phyloP scores from a whole-genome alignment of 2,888 invertebrate genomes.

The Drosophila anceps region DNA sequence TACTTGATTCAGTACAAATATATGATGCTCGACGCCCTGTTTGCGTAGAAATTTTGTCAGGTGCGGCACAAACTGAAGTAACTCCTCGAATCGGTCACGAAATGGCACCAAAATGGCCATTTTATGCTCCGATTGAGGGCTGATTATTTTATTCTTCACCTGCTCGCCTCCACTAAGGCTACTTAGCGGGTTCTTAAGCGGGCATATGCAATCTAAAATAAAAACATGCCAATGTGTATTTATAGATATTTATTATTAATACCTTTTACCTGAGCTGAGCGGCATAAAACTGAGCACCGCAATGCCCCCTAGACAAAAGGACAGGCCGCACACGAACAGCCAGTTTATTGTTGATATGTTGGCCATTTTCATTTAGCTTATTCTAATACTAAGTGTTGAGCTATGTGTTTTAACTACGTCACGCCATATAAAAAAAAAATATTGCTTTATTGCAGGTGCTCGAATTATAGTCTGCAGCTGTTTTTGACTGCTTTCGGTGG shows the following conservation, averaged over 20 bases:
- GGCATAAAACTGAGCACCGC: slow-evolving; percentile 83
- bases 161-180: slow-evolving; percentile 16
- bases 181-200: slow-evolving; percentile 67
- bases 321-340: slow-evolving; percentile 82
- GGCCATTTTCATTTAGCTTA: slow-evolving; percentile 64
- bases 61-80: slow-evolving; percentile 96
- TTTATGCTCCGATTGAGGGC: slow-evolving; percentile 85
- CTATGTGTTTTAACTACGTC: slow-evolving; percentile 24
- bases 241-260: slow-evolving; percentile 22
- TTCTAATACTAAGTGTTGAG: slow-evolving; percentile 39
- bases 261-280: slow-evolving; percentile 75
- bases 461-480: slow-evolving; percentile 29
- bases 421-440: slow-evolving; percentile 46
- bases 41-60: slow-evolving; percentile 92
- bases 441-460: slow-evolving; percentile 11
- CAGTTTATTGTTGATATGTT: slow-evolving; percentile 79
- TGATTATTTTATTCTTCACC: slow-evolving; percentile 21
- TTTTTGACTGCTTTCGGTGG: slow-evolving; percentile 11
- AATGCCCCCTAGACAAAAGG: slow-evolving; percentile 82
- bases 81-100: slow-evolving; percentile 97
- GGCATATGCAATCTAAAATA: slow-evolving; percentile 69
- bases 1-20: slow-evolving; percentile 96
- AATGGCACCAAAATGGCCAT: slow-evolving; percentile 97
- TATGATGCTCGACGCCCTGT: slow-evolving; percentile 92
- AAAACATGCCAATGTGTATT: slow-evolving; percentile 15